Percentiles rank a stretch among this genome's conserved stretches.
Evolutionary conservation across 2,888 invertebrate species (phyloP).

Genomic region (Bhutanitis thaidina): DNA sequence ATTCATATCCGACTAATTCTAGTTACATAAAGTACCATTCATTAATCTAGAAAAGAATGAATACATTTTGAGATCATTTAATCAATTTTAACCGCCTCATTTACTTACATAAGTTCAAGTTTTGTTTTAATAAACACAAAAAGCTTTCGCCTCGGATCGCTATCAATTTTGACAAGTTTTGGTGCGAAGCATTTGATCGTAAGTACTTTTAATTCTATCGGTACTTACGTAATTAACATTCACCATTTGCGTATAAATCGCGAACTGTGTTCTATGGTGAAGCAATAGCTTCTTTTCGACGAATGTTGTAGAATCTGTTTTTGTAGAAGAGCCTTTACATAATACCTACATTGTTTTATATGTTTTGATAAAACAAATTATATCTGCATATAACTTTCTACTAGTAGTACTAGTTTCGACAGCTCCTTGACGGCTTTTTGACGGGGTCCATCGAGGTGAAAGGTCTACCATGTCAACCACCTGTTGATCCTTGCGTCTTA

Average conservation of each 20-base stretch:
- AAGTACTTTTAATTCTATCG: slow-evolving; percentile 1
- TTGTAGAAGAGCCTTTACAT: too few relatives aligned
- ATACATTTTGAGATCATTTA: slow-evolving; percentile 5
- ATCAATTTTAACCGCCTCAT: slow-evolving; percentile 4
- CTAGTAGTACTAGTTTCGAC: too few relatives aligned
- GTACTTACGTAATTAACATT: neutral
- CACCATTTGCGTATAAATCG: neutral
- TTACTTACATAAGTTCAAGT: slow-evolving; percentile 6
- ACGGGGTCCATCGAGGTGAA: slow-evolving; percentile 14
- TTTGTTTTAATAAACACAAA: slow-evolving; percentile 14
- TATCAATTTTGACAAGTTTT: slow-evolving; percentile 7
- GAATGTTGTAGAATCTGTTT: too few relatives aligned
- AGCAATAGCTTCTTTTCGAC: too few relatives aligned
- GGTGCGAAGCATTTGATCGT: neutral
- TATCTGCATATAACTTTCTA: too few relatives aligned
- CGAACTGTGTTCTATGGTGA: neutral
- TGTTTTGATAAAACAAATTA: too few relatives aligned
- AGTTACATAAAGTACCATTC: slow-evolving; percentile 10
- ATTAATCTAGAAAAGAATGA: neutral
- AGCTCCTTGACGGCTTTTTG: too few relatives aligned
- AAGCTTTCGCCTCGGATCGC: slow-evolving; percentile 9
- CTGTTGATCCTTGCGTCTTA: slow-evolving; percentile 12
- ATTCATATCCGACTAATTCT: neutral
- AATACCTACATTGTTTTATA: too few relatives aligned
- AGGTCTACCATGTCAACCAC: slow-evolving; percentile 16